Percentiles rank a stretch among this genome's conserved stretches.
phyloP scores from a whole-genome alignment of 1,140 invertebrate species.

The Neodiprion virginianus region DNA sequence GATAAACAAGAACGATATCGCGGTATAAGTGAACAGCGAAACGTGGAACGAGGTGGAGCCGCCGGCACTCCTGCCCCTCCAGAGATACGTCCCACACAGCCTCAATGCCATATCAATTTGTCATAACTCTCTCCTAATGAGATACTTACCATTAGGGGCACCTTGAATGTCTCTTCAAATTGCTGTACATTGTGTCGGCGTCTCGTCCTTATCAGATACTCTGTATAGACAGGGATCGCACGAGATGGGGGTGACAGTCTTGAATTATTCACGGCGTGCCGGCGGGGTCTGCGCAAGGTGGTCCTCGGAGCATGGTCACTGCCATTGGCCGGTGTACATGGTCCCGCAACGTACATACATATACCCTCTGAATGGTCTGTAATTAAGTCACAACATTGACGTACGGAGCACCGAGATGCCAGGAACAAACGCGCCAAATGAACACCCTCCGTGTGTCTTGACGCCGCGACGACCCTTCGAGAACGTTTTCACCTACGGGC shows the following conservation, averaged over 20 bases:
- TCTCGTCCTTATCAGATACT: neutral
- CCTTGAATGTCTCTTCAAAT: slow-evolving; percentile 33
- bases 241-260: slow-evolving; percentile 19
- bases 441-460: slow-evolving; percentile 30
- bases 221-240: slow-evolving; percentile 15
- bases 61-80: neutral
- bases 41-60: neutral
- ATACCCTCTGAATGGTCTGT: slow-evolving; percentile 52
- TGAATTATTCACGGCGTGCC: slow-evolving; percentile 42
- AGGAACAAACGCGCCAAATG: slow-evolving; percentile 58
- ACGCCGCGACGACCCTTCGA: neutral
- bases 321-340: slow-evolving; percentile 9
- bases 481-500: neutral
- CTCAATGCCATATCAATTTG: slow-evolving; percentile 36
- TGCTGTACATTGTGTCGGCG: slow-evolving; percentile 37
- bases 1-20: no score
- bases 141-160: slow-evolving; percentile 47
- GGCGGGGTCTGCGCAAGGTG: slow-evolving; percentile 3
- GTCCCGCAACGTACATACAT: slow-evolving; percentile 46
- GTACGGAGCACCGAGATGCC: slow-evolving; percentile 40
- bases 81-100: neutral
- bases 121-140: slow-evolving; percentile 45
- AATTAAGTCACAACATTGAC: slow-evolving; percentile 57
- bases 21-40: neutral
- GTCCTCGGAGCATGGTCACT: slow-evolving; percentile 20